phyloP scores from a whole-genome alignment of 2,888 invertebrate genomes.

The Caenorhabditis sp. region DNA sequence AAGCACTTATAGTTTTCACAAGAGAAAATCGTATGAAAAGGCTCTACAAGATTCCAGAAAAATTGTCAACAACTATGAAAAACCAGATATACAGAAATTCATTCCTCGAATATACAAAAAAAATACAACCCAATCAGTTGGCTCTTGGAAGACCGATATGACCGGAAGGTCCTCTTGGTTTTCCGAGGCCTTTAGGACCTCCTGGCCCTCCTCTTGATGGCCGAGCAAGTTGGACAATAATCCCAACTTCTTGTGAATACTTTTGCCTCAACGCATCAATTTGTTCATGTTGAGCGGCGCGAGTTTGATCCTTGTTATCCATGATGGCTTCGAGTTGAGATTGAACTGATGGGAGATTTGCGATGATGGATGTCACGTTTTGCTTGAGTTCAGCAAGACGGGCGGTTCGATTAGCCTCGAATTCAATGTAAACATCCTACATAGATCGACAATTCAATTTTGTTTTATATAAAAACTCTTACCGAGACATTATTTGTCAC shows the following conservation, averaged over 20 bases:
- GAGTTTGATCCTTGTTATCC: constrained; percentile 35
- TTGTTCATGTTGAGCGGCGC: constrained; percentile 9
- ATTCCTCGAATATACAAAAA: not conserved
- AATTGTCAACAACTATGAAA: too few species aligned
- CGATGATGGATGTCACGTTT: constrained; percentile 34
- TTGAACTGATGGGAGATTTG: constrained; percentile 29
- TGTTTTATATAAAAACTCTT: constrained; percentile 11
- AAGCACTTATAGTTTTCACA: too few species aligned
- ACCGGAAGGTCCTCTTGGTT: constrained; percentile 10
- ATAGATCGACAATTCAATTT: constrained; percentile 10
- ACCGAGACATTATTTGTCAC: constrained; percentile 33
- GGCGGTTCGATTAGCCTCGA: constrained; percentile 33
- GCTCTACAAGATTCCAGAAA: too few species aligned
- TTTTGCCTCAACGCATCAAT: constrained; percentile 13
- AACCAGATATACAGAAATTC: too few species aligned
- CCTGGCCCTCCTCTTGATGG: constrained; percentile 16
- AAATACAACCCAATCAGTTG: constrained; percentile 3
- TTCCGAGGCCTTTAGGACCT: constrained; percentile 10
- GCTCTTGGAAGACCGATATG: constrained; percentile 10
- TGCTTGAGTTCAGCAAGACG: constrained; percentile 28
- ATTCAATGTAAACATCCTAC: constrained; percentile 12
- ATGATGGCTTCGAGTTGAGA: constrained; percentile 26
- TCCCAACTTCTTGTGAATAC: constrained; percentile 21
- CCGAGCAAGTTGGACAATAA: constrained; percentile 30
- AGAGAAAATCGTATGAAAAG: too few species aligned